Percentiles rank a stretch among this genome's conserved stretches.
Evolutionary conservation across 1,140 invertebrate genomes (phyloP).

Genomic region (Sesamia nonagrioides): DNA sequence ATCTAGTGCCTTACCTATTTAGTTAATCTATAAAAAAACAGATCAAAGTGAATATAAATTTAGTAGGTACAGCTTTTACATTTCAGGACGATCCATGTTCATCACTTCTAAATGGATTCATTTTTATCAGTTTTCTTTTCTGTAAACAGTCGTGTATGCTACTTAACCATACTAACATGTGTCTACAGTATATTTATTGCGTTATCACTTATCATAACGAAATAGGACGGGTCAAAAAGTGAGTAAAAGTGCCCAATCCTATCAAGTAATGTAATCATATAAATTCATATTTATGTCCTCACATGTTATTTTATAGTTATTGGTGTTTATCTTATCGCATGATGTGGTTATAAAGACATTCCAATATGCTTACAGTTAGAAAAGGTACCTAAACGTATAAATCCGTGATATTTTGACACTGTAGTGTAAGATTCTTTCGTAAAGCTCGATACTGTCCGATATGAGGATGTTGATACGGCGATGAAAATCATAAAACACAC

Average conservation of each 20-base stretch:
- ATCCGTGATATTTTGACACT: conserved; percentile 27
- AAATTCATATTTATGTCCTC: conserved; percentile 11
- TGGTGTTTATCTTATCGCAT: conserved; percentile 18
- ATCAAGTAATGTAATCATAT: conserved; percentile 4
- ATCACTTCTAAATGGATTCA: not conserved
- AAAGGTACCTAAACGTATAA: not conserved
- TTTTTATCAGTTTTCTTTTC: not conserved
- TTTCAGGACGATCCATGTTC: not conserved
- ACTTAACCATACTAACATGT: not conserved
- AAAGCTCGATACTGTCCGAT: not conserved
- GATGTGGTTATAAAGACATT: conserved; percentile 23
- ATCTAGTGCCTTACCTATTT: no score
- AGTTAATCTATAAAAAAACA: no score
- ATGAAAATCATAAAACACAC: not conserved
- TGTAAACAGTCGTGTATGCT: not conserved
- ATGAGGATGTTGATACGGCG: conserved; percentile 6
- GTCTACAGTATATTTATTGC: not conserved
- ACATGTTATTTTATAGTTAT: conserved; percentile 14
- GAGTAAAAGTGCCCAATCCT: not conserved
- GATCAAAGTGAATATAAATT: no score
- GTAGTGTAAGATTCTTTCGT: conserved; percentile 34
- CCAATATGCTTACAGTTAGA: conserved; percentile 1
- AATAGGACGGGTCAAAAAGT: not conserved
- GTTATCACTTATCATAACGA: no score
- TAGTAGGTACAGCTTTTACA: not conserved